phyloP scores from a whole-genome alignment of 1,140 invertebrate species.

The Lanistes nyassanus region DNA sequence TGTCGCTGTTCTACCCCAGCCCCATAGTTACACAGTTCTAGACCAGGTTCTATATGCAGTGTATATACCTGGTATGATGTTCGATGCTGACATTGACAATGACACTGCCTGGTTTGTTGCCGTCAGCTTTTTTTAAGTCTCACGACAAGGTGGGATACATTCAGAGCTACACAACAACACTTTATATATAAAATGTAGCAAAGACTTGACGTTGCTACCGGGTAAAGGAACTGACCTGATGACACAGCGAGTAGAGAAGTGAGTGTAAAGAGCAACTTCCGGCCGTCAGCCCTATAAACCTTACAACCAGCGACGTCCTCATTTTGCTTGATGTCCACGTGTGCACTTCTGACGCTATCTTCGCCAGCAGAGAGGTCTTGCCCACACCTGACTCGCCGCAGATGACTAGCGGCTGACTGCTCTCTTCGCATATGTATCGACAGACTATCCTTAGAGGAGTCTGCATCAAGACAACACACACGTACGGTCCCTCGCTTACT shows the following conservation, averaged over 20 bases:
- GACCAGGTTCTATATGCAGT: too few relatives aligned
- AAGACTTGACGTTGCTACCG: too few relatives aligned
- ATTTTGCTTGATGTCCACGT: slow-evolving; percentile 18
- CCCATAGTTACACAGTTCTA: too few relatives aligned
- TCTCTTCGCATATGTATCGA: slow-evolving; percentile 75
- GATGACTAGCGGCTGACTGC: slow-evolving; percentile 53
- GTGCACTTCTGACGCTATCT: slow-evolving; percentile 39
- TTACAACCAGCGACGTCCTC: slow-evolving; percentile 44
- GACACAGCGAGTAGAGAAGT: slow-evolving; percentile 51
- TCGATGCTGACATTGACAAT: too few relatives aligned
- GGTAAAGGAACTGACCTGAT: slow-evolving; percentile 26
- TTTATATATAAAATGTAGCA: too few relatives aligned
- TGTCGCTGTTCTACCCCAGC: too few relatives aligned
- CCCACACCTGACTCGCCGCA: slow-evolving; percentile 56
- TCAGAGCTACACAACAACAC: too few relatives aligned
- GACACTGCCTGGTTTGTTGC: too few relatives aligned
- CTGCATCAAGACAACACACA: not conserved
- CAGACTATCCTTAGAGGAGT: slow-evolving; percentile 75
- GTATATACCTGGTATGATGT: too few relatives aligned
- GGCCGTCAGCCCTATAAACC: slow-evolving; percentile 58
- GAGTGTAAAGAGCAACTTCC: slow-evolving; percentile 43
- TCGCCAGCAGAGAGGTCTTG: slow-evolving; percentile 60
- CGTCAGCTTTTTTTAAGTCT: too few relatives aligned
- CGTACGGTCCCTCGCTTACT: too few relatives aligned
- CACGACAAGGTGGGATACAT: too few relatives aligned